Conservation (phyloP, 2,888 invertebrate genomes). For the Petrolisthes manimaculis region DNA sequence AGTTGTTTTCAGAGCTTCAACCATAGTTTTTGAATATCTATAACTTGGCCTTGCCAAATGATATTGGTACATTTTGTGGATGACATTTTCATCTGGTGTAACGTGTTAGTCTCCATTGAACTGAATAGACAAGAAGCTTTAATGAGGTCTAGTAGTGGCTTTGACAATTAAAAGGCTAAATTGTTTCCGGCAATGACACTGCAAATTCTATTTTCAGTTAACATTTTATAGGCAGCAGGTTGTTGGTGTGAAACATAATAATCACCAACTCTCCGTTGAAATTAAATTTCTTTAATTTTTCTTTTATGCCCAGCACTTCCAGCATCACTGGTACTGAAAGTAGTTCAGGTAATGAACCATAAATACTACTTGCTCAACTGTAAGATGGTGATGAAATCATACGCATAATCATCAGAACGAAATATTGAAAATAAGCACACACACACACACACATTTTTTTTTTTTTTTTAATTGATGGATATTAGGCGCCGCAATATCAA, state of each 20-base stretch:
- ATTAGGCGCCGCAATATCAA: too few relatives aligned
- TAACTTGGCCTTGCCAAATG: not conserved
- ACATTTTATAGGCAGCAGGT: constrained; percentile 15
- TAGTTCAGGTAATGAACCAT: too few relatives aligned
- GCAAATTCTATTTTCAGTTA: constrained; percentile 23
- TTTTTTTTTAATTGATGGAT: too few relatives aligned
- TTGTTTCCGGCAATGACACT: constrained; percentile 17
- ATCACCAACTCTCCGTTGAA: not conserved
- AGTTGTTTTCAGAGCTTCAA: constrained; percentile 24
- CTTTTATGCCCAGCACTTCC: constrained; percentile 3
- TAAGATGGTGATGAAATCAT: too few relatives aligned
- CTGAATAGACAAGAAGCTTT: constrained; percentile 14
- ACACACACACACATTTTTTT: too few relatives aligned
- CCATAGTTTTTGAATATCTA: constrained; percentile 16
- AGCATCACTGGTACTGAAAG: too few relatives aligned
- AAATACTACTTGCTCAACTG: too few relatives aligned
- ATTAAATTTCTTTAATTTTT: not conserved
- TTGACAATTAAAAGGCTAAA: constrained; percentile 12
- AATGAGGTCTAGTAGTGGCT: constrained; percentile 12
- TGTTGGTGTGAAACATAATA: constrained; percentile 18
- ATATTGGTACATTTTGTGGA: constrained; percentile 19
- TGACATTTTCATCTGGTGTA: constrained; percentile 19
- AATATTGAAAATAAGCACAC: too few relatives aligned
- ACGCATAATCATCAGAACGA: too few relatives aligned
- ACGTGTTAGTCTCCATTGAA: not conserved